These are phyloP conservation scores for Zeus faber DNA, from an alignment of 2,113 vertebrate genomes.

Conservation along the genomic window DNA sequence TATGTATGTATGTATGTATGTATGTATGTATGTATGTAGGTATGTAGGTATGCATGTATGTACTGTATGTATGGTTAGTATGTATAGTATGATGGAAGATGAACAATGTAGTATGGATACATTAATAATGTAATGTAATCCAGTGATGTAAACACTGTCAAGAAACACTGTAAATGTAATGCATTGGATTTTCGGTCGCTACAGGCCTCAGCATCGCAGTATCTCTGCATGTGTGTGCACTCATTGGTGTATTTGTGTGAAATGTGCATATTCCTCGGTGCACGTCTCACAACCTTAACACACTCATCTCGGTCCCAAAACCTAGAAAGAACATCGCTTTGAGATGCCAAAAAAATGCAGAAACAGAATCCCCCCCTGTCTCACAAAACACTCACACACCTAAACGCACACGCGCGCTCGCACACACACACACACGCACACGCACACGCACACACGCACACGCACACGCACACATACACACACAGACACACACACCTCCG, in stretches of 20 bases:
- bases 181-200: no score
- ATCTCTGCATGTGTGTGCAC: no score
- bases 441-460: slow-evolving; percentile 33
- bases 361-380: slow-evolving; percentile 17
- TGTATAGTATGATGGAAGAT: slow-evolving; percentile 20
- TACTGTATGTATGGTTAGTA: no score
- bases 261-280: slow-evolving; percentile 24
- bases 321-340: slow-evolving; percentile 75
- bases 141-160: not conserved
- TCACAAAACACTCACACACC: slow-evolving; percentile 23
- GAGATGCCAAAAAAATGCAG: slow-evolving; percentile 64
- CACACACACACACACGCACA: slow-evolving; percentile 26
- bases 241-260: no score
- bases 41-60: slow-evolving; percentile 30
- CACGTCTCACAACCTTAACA: slow-evolving; percentile 27
- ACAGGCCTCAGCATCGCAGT: no score
- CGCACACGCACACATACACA: slow-evolving; percentile 54
- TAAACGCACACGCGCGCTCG: slow-evolving; percentile 27
- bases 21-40: slow-evolving; percentile 10
- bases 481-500: slow-evolving; percentile 56
- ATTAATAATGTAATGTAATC: no score
- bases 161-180: no score
- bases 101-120: no score
- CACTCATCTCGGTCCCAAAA: slow-evolving; percentile 50
- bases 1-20: slow-evolving; percentile 14